Conservation (phyloP, 2,113 vertebrate species). For the Andinoacara biseriatus region DNA sequence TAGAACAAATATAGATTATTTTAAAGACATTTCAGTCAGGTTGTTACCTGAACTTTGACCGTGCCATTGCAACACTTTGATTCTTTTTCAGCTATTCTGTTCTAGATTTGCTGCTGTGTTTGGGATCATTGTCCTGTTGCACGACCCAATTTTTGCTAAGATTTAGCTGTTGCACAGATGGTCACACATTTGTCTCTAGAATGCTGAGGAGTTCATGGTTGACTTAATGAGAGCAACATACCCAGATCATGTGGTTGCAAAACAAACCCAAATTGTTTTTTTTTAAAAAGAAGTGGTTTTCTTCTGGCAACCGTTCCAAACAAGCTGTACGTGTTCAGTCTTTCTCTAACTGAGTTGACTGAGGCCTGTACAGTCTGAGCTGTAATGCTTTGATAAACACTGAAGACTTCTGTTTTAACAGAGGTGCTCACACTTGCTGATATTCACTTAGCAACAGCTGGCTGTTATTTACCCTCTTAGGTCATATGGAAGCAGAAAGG, state of each 20-base stretch:
- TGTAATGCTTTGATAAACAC: not conserved
- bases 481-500: not conserved
- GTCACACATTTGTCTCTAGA: not conserved
- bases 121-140: not conserved
- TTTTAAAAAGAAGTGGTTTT: not conserved
- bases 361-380: not conserved
- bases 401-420: not conserved
- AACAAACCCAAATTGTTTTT: not conserved
- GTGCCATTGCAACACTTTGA: not conserved
- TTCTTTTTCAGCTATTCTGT: not conserved
- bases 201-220: not conserved
- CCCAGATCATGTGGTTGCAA: not conserved
- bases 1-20: not conserved
- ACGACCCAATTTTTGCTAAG: not conserved
- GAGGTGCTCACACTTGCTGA: not conserved
- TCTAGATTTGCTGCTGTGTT: no score
- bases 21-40: not conserved
- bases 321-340: not conserved
- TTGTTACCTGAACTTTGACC: not conserved
- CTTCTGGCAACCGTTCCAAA: not conserved
- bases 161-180: not conserved
- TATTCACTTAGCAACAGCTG: not conserved
- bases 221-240: not conserved
- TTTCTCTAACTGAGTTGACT: not conserved
- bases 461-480: no score